These are phyloP conservation scores for Fulica atra DNA, from an alignment of 2,113 vertebrate genomes.

Conservation along the genomic window DNA sequence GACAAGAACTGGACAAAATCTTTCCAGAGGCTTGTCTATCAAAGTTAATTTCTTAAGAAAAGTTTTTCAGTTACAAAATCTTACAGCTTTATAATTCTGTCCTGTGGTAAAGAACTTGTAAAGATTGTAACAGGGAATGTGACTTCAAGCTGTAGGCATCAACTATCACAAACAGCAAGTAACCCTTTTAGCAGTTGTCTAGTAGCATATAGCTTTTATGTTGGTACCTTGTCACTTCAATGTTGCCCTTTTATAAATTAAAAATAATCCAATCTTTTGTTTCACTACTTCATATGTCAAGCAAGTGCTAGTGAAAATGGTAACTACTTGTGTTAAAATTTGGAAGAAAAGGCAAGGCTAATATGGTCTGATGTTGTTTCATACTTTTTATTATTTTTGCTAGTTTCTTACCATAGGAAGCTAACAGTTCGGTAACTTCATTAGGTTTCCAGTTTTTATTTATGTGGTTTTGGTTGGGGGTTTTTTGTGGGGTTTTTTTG, in stretches of 20 bases:
- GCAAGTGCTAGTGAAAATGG: neutral
- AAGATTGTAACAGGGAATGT: neutral
- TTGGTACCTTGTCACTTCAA: neutral
- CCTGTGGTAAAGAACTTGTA: neutral
- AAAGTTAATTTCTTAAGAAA: neutral
- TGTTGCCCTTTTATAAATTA: neutral
- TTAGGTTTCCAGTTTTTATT: neutral
- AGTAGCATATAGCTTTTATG: neutral
- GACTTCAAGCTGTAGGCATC: neutral
- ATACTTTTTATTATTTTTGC: neutral
- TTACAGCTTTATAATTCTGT: neutral
- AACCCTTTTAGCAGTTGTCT: neutral
- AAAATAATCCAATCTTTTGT: neutral
- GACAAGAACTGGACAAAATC: neutral
- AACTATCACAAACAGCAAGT: neutral
- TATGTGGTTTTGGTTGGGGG: too few species aligned
- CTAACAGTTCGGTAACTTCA: neutral
- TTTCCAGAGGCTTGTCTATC: neutral
- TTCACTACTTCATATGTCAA: neutral
- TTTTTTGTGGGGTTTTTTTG: too few species aligned
- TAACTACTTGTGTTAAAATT: neutral
- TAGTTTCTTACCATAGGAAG: neutral
- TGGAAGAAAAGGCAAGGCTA: neutral
- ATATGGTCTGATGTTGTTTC: neutral
- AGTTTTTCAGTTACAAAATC: neutral